Evolutionary conservation across 2,888 invertebrate genomes (phyloP), one percentile per base, ranked within the genome.

Genomic region (Chalcis sispes): DNA sequence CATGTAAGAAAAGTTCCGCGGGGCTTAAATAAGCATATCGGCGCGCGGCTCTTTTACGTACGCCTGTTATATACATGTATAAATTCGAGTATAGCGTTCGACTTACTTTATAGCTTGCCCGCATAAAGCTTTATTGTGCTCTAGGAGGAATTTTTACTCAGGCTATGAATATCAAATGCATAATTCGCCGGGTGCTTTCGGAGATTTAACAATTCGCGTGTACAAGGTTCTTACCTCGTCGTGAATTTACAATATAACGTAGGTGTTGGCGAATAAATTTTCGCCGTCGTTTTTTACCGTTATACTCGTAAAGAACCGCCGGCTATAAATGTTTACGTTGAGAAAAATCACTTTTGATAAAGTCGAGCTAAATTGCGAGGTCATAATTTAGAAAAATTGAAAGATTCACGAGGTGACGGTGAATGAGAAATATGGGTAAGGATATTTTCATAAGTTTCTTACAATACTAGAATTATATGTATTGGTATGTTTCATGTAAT

Each of bases 151-250:
- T 85, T 86, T 87, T 86, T 80, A 81, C 84, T 79, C 84, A 84
- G 85, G 83, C 87, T 85, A 87, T 87, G 87, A 87, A 87, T 87
- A 87, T 83, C 82, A 85, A 87, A 85, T 81, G 78, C 82, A 83
- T 84, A 81, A 85, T 76, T 81, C 78, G 79, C 74, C 59, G 77
- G 75, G 62, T 79, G 75, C 73, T 18, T 50, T 32, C 64, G 27
- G 79, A 84, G 84, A 86, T 86, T 86, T 85, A 86, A 85, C 84
- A 84, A 83, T 81, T 67, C 48, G 74, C 80, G 80, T 75, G 54
- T 72, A 78, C 81, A 3, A 58, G 66, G 29, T 74, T 40, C 71
- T 10, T 36, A 70, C 70, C 54, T 46, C 32, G 56, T n/a, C n/a
- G n/a, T n/a, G n/a, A 64, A 81, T 82, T 62, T 79, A 69, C 50